phyloP scores from a whole-genome alignment of 2,113 vertebrate genomes.

The Osmerus eperlanus region DNA sequence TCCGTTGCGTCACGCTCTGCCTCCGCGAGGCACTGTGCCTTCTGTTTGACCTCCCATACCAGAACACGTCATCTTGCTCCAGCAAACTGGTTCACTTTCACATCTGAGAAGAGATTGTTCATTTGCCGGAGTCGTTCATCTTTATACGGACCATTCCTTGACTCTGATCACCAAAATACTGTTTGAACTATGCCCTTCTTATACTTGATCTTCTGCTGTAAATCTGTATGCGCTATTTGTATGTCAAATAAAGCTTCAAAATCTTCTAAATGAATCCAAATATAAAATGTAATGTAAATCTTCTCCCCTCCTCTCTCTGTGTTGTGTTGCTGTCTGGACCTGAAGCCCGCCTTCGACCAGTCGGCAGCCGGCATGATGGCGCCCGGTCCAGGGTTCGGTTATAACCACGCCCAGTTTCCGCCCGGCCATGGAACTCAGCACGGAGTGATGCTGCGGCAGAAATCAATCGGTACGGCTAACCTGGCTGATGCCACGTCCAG shows the following conservation, averaged over 20 bases:
- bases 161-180: too few relatives aligned
- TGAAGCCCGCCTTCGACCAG: slow-evolving; percentile 78
- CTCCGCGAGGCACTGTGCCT: not conserved
- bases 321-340: slow-evolving; percentile 32
- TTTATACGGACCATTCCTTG: slow-evolving; percentile 17
- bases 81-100: slow-evolving; percentile 6
- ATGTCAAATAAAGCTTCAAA: too few relatives aligned
- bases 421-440: slow-evolving; percentile 79
- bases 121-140: slow-evolving; percentile 16
- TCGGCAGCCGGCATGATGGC: slow-evolving; percentile 69
- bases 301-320: slow-evolving; percentile 8
- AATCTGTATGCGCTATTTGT: too few relatives aligned
- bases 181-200: too few relatives aligned
- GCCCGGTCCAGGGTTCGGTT: slow-evolving; percentile 74
- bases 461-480: slow-evolving; percentile 82
- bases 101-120: slow-evolving; percentile 1
- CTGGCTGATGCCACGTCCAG: not conserved
- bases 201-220: too few relatives aligned
- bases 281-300: too few relatives aligned
- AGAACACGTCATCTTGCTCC: too few relatives aligned
- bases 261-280: too few relatives aligned
- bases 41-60: too few relatives aligned
- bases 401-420: slow-evolving; percentile 83
- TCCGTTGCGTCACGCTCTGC: not conserved
- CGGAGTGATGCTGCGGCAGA: slow-evolving; percentile 84